These are phyloP conservation scores for Centropus bengalensis DNA, from an alignment of 2,113 vertebrate species.

Conservation along the genomic window DNA sequence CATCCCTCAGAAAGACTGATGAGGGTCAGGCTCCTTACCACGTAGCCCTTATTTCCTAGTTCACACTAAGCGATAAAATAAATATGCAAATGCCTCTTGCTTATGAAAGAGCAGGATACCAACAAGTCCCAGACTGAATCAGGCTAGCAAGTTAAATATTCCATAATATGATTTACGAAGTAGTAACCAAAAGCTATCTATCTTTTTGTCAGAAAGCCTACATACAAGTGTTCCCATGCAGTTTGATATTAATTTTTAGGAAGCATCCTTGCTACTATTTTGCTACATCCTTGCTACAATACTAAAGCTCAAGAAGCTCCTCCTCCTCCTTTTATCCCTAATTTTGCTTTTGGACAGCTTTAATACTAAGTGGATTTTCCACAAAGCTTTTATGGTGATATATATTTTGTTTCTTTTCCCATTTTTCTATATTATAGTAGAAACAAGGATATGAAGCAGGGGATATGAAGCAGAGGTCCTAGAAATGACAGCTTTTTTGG, in stretches of 20 bases:
- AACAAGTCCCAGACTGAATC: neutral
- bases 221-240: neutral
- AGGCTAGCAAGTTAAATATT: neutral
- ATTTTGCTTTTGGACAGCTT: neutral
- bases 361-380: neutral
- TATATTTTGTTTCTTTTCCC: neutral
- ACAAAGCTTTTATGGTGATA: neutral
- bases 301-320: neutral
- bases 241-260: neutral
- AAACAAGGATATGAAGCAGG: neutral
- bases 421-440: neutral
- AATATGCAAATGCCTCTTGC: neutral
- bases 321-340: neutral
- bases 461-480: neutral
- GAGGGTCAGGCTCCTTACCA: neutral
- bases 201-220: neutral
- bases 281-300: too few relatives aligned
- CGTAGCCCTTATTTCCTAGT: neutral
- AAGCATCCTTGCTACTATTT: neutral
- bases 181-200: neutral
- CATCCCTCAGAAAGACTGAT: neutral
- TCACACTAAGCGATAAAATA: neutral
- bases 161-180: neutral
- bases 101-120: neutral
- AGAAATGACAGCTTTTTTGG: neutral